These are phyloP conservation scores for Mionectes olivaceus DNA, from an alignment of 2,797 vertebrate species.

Conservation along the genomic window DNA sequence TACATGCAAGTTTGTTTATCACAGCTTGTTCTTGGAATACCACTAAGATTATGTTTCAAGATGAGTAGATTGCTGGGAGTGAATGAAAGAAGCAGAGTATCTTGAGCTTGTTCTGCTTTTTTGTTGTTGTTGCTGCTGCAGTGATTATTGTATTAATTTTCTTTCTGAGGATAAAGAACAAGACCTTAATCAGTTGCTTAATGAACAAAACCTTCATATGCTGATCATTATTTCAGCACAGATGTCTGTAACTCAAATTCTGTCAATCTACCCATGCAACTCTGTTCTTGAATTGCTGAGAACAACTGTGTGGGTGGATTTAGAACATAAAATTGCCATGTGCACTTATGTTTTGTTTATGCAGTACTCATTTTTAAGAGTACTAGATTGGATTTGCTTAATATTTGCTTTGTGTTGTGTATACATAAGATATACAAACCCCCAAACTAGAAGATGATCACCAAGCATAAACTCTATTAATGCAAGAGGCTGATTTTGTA, in stretches of 20 bases:
- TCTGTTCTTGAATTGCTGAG: slow-evolving; percentile 76
- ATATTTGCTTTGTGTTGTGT: slow-evolving; percentile 47
- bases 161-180: background rate
- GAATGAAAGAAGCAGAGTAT: background rate
- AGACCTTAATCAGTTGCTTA: slow-evolving; percentile 24
- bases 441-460: background rate
- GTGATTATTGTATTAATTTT: slow-evolving; percentile 1
- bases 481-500: background rate
- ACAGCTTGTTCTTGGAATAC: background rate
- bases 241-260: slow-evolving; percentile 71
- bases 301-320: slow-evolving; percentile 79
- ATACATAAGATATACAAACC: slow-evolving; percentile 1
- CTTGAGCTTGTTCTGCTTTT: background rate
- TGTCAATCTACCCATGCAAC: slow-evolving; percentile 75
- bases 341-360: slow-evolving; percentile 78
- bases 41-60: background rate
- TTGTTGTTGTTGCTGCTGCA: background rate
- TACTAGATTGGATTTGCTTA: slow-evolving; percentile 64
- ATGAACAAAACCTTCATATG: slow-evolving; percentile 47
- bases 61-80: background rate
- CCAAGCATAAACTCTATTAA: background rate
- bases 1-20: background rate
- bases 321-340: slow-evolving; percentile 79
- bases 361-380: slow-evolving; percentile 70
- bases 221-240: slow-evolving; percentile 64